These are phyloP conservation scores for Metaphire vulgaris DNA, from an alignment of 1,140 invertebrate species.

Conservation along the genomic window DNA sequence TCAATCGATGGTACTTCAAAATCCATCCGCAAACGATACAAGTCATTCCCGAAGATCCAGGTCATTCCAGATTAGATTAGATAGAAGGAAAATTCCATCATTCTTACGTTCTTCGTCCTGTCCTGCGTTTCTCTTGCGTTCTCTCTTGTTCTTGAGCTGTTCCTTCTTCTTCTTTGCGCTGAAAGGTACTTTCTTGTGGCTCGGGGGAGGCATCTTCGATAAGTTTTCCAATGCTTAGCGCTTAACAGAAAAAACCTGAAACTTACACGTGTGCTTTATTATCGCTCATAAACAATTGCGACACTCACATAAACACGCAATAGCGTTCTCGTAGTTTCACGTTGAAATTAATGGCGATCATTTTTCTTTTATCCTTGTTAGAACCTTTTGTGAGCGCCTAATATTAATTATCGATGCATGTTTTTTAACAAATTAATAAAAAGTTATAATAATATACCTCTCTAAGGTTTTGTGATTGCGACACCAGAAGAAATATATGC, in stretches of 20 bases:
- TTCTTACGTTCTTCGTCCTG: neutral
- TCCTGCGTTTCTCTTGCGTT: slow-evolving; percentile 1
- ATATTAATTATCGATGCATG: too few species aligned
- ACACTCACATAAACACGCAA: too few species aligned
- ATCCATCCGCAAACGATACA: neutral
- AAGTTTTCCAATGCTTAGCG: neutral
- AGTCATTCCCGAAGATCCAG: too few species aligned
- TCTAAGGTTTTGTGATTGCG: too few species aligned
- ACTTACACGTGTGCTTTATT: neutral
- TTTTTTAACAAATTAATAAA: too few species aligned
- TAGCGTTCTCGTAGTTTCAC: too few species aligned
- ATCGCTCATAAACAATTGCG: neutral
- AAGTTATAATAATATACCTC: too few species aligned
- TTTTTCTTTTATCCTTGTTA: too few species aligned
- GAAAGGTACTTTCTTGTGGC: slow-evolving; percentile 4
- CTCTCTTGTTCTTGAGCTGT: neutral
- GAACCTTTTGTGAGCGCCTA: too few species aligned
- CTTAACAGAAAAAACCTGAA: too few species aligned
- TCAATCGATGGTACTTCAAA: neutral
- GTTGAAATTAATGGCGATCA: too few species aligned
- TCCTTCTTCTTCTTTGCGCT: slow-evolving; percentile 10
- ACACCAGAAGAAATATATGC: too few species aligned
- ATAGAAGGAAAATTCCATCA: neutral
- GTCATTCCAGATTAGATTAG: neutral
- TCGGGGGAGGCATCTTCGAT: neutral